Percentiles rank a stretch among this genome's conserved stretches.
phyloP scores from a whole-genome alignment of 2,888 invertebrate species.

The Acleris holmiana region DNA sequence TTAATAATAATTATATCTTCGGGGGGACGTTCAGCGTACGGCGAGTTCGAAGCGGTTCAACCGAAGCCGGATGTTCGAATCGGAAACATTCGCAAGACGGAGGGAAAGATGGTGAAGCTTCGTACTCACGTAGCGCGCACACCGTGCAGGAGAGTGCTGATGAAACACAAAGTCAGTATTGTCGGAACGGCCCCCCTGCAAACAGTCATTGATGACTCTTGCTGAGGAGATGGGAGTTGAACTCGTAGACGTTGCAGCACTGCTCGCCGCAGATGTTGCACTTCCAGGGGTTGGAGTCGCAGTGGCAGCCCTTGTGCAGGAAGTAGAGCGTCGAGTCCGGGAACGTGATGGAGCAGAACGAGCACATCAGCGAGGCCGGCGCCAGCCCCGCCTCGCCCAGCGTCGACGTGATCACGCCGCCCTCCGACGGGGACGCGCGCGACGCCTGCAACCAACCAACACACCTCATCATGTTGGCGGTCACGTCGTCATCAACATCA shows the following conservation, averaged over 20 bases:
- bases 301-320: slow-evolving; percentile 98
- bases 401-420: slow-evolving; percentile 89
- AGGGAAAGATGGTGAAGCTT: slow-evolving; percentile 55
- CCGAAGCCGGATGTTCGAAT: slow-evolving; percentile 10
- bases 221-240: slow-evolving; percentile 97
- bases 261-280: slow-evolving; percentile 99
- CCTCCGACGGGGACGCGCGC: slow-evolving; percentile 78
- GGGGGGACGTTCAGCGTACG: slow-evolving; percentile 81
- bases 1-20: slow-evolving; percentile 70
- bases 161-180: slow-evolving; percentile 62
- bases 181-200: slow-evolving; percentile 78
- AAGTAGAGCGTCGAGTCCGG: slow-evolving; percentile 98
- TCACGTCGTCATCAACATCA: too few species aligned
- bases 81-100: slow-evolving; percentile 1
- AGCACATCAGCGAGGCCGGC: slow-evolving; percentile 89
- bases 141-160: slow-evolving; percentile 62
- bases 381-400: slow-evolving; percentile 84
- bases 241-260: slow-evolving; percentile 97
- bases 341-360: slow-evolving; percentile 97
- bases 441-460: slow-evolving; percentile 62
- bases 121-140: slow-evolving; percentile 71
- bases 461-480: too few species aligned
- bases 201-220: slow-evolving; percentile 93
- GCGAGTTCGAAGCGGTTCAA: slow-evolving; percentile 78
- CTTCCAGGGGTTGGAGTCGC: slow-evolving; percentile 97